A percentile compares a stretch with the other conserved stretches of the same genome.
phyloP scores from a whole-genome alignment of 2,888 invertebrate genomes.

The Operophtera brumata region DNA sequence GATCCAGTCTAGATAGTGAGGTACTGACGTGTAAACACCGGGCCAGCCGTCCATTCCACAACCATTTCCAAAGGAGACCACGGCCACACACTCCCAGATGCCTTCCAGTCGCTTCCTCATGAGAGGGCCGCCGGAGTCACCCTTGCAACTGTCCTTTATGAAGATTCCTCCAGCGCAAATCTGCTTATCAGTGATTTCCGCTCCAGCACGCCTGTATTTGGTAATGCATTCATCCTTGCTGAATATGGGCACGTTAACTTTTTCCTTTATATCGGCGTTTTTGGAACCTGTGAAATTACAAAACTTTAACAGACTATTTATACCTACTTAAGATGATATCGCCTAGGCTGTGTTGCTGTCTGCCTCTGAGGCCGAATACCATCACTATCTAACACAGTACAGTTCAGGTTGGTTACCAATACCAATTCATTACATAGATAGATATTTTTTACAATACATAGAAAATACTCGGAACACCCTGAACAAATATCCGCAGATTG shows the following conservation, averaged over 20 bases:
- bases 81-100: slow-evolving; percentile 81
- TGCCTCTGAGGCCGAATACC: no score
- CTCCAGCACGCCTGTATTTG: slow-evolving; percentile 72
- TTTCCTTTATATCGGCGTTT: slow-evolving; percentile 82
- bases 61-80: slow-evolving; percentile 85
- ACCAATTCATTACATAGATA: no score
- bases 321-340: no score
- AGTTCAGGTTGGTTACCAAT: no score
- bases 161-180: slow-evolving; percentile 86
- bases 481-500: no score
- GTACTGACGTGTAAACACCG: slow-evolving; percentile 84
- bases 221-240: slow-evolving; percentile 74
- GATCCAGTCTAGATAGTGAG: slow-evolving; percentile 84
- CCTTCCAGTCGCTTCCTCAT: slow-evolving; percentile 80
- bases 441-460: no score
- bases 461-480: no score
- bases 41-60: slow-evolving; percentile 85
- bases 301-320: no score
- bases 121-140: slow-evolving; percentile 89
- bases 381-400: no score
- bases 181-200: slow-evolving; percentile 77
- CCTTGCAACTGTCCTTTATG: slow-evolving; percentile 86
- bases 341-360: no score
- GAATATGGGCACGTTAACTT: slow-evolving; percentile 81
- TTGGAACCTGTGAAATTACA: slow-evolving; percentile 54